Percentiles rank a stretch among this genome's conserved stretches.
phyloP scores from a whole-genome alignment of 2,797 vertebrate genomes.

The Toxotes lorentzi region DNA sequence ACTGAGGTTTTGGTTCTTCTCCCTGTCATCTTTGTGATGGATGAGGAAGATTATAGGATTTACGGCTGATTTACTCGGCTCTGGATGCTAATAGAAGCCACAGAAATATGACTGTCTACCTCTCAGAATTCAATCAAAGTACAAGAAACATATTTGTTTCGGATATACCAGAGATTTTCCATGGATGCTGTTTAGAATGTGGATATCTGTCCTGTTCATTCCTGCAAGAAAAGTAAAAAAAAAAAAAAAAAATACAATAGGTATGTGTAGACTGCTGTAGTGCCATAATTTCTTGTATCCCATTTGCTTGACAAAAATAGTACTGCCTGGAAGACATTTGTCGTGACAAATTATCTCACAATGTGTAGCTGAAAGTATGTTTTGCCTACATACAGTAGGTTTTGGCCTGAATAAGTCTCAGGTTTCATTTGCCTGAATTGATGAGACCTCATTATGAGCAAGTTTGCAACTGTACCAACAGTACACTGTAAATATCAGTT shows the following conservation, averaged over 20 bases:
- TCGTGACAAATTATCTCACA: constrained; percentile 9
- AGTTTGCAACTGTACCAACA: not conserved
- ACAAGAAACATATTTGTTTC: constrained; percentile 35
- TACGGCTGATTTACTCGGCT: constrained; percentile 67
- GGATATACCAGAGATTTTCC: constrained; percentile 4
- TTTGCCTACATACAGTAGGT: not conserved
- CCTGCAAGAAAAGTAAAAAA: constrained; percentile 1
- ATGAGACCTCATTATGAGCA: constrained; percentile 17
- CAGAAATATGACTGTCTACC: constrained; percentile 43
- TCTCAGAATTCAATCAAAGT: constrained; percentile 43
- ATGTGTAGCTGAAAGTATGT: not conserved
- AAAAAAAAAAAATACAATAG: not conserved
- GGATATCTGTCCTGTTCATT: constrained; percentile 5
- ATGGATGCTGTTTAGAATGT: constrained; percentile 6
- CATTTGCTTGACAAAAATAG: not conserved
- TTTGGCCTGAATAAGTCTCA: constrained; percentile 8
- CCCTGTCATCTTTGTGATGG: constrained; percentile 68
- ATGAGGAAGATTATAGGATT: constrained; percentile 79
- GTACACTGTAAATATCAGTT: constrained; percentile 6
- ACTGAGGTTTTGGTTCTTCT: constrained; percentile 55
- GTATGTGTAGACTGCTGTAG: constrained; percentile 4
- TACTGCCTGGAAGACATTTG: not conserved
- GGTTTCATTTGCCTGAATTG: constrained; percentile 23
- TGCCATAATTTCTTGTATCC: not conserved
- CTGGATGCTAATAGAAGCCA: constrained; percentile 55